A percentile compares a stretch with the other conserved stretches of the same genome.
Evolutionary conservation across 2,888 invertebrate species (phyloP).

Genomic region (Phoenoteleia sp.): DNA sequence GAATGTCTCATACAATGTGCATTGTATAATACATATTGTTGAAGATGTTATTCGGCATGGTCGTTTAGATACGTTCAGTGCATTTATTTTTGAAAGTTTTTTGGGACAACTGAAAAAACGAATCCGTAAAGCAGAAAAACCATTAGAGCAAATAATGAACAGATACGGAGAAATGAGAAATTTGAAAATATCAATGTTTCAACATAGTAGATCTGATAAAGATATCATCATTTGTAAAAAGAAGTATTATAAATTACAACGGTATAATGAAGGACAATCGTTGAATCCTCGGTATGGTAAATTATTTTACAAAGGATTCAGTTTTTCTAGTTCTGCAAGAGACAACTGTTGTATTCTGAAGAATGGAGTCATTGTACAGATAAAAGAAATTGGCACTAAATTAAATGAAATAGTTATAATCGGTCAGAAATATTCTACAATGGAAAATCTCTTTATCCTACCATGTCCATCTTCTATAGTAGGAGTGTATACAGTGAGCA

Average conservation of each 20-base stretch:
- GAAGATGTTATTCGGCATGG: slow-evolving; percentile 20
- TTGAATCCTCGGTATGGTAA: neutral
- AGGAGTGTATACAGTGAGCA: neutral
- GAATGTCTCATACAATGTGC: slow-evolving; percentile 42
- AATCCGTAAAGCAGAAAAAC: slow-evolving; percentile 35
- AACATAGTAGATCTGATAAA: neutral
- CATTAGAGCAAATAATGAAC: slow-evolving; percentile 13
- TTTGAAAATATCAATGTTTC: no score
- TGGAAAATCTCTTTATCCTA: neutral
- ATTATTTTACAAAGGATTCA: neutral
- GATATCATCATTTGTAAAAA: neutral
- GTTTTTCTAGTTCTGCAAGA: neutral
- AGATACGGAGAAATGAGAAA: slow-evolving; percentile 42
- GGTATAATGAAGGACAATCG: slow-evolving; percentile 1
- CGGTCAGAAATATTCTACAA: neutral
- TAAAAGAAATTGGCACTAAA: neutral
- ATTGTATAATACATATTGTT: slow-evolving; percentile 19
- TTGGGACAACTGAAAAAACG: slow-evolving; percentile 21
- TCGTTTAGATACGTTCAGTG: slow-evolving; percentile 12
- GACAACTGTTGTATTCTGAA: neutral
- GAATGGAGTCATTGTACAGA: neutral
- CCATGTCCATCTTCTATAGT: slow-evolving; percentile 5
- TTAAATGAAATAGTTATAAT: neutral
- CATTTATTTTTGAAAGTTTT: slow-evolving; percentile 37
- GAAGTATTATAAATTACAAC: slow-evolving; percentile 23